A percentile compares a stretch with the other conserved stretches of the same genome.
Conservation (phyloP, 2,888 invertebrate species). For the Syrista parreyssii region DNA sequence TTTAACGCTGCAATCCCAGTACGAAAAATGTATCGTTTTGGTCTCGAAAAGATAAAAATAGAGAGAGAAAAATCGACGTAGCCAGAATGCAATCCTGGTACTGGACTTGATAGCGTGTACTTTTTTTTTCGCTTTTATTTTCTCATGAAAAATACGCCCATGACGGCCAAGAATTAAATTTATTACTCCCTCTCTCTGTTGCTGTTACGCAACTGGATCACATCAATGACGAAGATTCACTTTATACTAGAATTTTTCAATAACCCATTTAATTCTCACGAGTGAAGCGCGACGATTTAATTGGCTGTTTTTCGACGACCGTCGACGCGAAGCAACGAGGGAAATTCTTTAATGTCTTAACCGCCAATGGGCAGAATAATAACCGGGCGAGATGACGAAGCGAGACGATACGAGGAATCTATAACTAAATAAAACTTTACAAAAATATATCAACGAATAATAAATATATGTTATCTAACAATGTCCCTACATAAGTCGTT, state of each 20-base stretch:
- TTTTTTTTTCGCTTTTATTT: not conserved
- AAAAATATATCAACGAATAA: constrained; percentile 65
- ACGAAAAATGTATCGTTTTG: not conserved
- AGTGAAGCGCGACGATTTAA: not conserved
- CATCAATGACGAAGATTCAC: not conserved
- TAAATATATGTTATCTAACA: constrained; percentile 62
- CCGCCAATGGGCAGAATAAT: not conserved
- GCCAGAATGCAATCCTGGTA: not conserved
- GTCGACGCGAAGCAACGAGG: not conserved
- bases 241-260: not conserved
- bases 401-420: constrained; percentile 20
- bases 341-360: not conserved
- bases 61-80: not conserved
- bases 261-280: not conserved
- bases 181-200: not conserved
- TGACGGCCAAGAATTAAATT: not conserved
- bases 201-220: not conserved
- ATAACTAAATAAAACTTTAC: constrained; percentile 62
- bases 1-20: not conserved
- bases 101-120: not conserved
- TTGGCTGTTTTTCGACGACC: not conserved
- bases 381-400: not conserved
- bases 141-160: not conserved
- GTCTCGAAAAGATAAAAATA: not conserved
- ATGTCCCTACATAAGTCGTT: constrained; percentile 46